Evolutionary conservation across 2,797 vertebrate species (phyloP).

Genomic region (Intellagama lesueurii): DNA sequence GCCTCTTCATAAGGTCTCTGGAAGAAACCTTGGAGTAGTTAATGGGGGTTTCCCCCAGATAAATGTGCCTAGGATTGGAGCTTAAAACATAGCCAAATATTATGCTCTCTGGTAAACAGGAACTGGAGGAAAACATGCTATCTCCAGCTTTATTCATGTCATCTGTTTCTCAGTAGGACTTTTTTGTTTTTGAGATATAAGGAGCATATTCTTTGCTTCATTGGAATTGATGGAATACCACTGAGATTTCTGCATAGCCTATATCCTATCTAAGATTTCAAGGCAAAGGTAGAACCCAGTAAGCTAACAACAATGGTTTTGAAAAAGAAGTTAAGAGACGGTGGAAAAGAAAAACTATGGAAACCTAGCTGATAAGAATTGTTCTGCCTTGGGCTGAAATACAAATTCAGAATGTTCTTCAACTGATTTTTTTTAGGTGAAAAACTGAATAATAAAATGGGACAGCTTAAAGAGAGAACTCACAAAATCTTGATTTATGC

Average conservation of each 20-base stretch:
- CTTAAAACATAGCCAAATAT: constrained; percentile 57
- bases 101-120: constrained; percentile 48
- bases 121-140: constrained; percentile 49
- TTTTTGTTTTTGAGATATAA: neutral
- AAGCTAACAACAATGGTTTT: neutral
- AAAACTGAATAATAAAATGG: constrained; percentile 28
- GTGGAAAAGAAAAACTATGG: neutral
- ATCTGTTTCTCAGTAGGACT: constrained; percentile 20
- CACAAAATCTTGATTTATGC: neutral
- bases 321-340: neutral
- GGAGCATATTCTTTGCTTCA: neutral
- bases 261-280: constrained; percentile 27
- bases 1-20: too few species aligned
- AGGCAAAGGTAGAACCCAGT: neutral
- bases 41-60: neutral
- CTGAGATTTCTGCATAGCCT: neutral
- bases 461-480: neutral
- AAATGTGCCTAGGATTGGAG: constrained; percentile 20
- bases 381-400: neutral
- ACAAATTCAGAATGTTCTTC: constrained; percentile 32
- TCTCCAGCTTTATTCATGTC: constrained; percentile 17
- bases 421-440: constrained; percentile 39
- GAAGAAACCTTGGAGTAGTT: neutral
- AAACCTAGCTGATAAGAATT: neutral
- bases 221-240: constrained; percentile 25